These are phyloP conservation scores for Carpatolechia fugitivella DNA, from an alignment of 2,888 invertebrate genomes.

Conservation along the genomic window DNA sequence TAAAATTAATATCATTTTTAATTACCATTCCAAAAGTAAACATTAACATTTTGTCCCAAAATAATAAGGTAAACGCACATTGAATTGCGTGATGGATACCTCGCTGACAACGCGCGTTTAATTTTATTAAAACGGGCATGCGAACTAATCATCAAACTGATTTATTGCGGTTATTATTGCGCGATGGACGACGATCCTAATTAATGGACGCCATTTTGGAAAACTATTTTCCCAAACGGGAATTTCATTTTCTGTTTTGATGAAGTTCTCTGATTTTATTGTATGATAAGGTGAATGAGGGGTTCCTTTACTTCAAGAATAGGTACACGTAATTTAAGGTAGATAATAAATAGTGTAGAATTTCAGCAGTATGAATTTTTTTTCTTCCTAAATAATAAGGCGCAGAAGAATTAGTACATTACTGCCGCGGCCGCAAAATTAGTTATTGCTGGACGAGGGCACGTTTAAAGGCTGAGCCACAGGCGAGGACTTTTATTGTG, in stretches of 20 bases:
- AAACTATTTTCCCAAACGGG: conserved; percentile 1
- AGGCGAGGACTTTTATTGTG: no score
- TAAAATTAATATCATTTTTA: no score
- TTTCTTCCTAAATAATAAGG: no score
- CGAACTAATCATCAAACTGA: conserved; percentile 12
- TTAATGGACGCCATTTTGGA: conserved; percentile 3
- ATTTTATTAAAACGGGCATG: conserved; percentile 12
- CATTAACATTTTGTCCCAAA: neutral
- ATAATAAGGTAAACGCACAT: neutral
- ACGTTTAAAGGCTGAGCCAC: no score
- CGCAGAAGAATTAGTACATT: no score
- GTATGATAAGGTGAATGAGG: neutral
- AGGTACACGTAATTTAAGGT: no score
- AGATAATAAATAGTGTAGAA: no score
- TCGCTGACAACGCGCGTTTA: conserved; percentile 10
- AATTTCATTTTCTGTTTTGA: neutral
- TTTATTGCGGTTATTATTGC: conserved; percentile 1
- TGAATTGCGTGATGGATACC: conserved; percentile 1
- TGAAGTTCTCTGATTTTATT: neutral
- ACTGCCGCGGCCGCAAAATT: no score
- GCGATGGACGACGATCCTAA: conserved; percentile 4
- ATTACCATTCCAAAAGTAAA: neutral
- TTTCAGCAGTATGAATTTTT: no score
- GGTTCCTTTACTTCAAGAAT: no score
- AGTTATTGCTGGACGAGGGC: no score